These are phyloP conservation scores for Caenorhabditis wallacei DNA, from an alignment of 2,888 invertebrate genomes.

Conservation along the genomic window DNA sequence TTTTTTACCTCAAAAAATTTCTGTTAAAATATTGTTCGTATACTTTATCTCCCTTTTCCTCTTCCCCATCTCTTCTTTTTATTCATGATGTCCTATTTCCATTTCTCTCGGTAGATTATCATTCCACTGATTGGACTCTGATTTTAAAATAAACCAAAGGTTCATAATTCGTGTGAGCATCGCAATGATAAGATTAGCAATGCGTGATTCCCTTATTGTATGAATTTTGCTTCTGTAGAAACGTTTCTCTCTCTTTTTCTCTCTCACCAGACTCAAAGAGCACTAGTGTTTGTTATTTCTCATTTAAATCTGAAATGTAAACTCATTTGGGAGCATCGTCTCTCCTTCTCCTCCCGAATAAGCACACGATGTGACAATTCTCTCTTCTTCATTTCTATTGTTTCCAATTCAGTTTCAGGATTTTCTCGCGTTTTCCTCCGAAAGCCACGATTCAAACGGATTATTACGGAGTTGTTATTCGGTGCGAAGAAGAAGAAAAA, in stretches of 20 bases:
- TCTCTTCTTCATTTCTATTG: conserved; percentile 35
- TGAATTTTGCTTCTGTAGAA: conserved; percentile 26
- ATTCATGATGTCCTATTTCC: neutral
- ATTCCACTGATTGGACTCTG: conserved; percentile 7
- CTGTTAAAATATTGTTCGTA: neutral
- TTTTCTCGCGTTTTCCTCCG: conserved; percentile 49
- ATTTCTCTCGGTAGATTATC: neutral
- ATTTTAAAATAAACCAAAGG: conserved; percentile 27
- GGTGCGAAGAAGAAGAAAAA: conserved; percentile 39
- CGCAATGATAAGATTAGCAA: conserved; percentile 35
- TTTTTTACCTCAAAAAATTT: neutral
- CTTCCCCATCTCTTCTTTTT: neutral
- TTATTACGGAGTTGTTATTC: conserved; percentile 56
- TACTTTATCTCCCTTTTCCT: conserved; percentile 2
- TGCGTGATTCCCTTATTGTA: conserved; percentile 58
- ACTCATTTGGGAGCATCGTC: conserved; percentile 50
- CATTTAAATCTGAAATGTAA: conserved; percentile 56
- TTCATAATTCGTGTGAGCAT: conserved; percentile 29
- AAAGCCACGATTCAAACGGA: conserved; percentile 49
- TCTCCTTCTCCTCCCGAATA: neutral
- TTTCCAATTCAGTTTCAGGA: conserved; percentile 58
- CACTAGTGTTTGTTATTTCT: conserved; percentile 56
- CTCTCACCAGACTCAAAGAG: neutral
- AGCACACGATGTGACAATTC: conserved; percentile 36
- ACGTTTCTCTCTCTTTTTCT: neutral